Base-by-base conservation (phyloP, 2,888 invertebrate species). In the Eulithis testata region DNA sequence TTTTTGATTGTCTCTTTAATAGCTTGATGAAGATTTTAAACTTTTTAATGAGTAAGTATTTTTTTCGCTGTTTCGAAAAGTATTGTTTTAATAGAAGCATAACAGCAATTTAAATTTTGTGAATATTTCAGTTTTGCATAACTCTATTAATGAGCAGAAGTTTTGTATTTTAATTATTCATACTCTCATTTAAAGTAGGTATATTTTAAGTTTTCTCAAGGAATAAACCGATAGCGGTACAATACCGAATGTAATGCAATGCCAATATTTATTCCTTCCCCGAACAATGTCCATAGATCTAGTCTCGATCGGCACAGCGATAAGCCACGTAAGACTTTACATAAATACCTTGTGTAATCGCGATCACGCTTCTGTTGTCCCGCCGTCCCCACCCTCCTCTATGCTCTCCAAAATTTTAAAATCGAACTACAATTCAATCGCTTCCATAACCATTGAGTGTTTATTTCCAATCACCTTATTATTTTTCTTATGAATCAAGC, bases 341-440 rank as follows among this genome's bases (percentile, higher is more conserved):
- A 89, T 88, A 89, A 89, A 90, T 87, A 84, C 85, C 82, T 84
- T 81, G 81, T 84, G 84, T 84, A 85, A 86, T 86, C 80, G 78
- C 77, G 85, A 86, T 87, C 90, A 87, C 83, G 88, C 80, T 83
- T 83, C 77, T 77, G 74, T 74, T 76, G 73, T 77, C 76, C 21
- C 21, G 21, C 21, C 21, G 21, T 21, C 1, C 71, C 69, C 60
- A 60, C 66, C 69, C 69, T 73, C 65, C 66, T 64, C 69, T 66
- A 68, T 65, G 67, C 70, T 61, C 58, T 58, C 61, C 55, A 44
- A 59, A 52, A 70, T 40, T 31, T 52, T 36, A 51, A 60, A 59
- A 40, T 21, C 21, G 27, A 36, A 4, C 49, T 56, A 45, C 31
- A 3, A 4, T 63, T 67, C 60, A 58, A 55, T 47, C 45, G 5